Evolutionary conservation across 2,888 invertebrate species (phyloP), one percentile per base, ranked within the genome.

Genomic region (Agrochola macilenta): DNA sequence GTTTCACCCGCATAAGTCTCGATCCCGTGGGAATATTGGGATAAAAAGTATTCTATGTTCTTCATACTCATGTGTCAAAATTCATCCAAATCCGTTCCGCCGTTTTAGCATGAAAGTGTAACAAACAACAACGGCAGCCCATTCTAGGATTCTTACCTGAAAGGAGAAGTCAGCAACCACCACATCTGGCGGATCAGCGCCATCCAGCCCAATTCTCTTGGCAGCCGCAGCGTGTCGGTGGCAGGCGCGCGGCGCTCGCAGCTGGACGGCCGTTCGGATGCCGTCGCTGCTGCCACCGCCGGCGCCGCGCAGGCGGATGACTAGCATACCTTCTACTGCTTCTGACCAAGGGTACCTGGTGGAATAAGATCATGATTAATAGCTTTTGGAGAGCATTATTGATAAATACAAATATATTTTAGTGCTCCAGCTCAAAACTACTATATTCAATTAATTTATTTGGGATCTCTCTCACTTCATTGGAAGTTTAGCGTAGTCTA

Each of bases 311-410:
- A 96, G 93, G 0, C 96, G 94, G 83, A 96, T 95, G 49, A 96
- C 96, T 14, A 96, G 90, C 95, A 96, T 96, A 0, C 96, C 96
- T 81, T 96, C 96, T n/a, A 96, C 96, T n/a, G 96, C 96, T 86
- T 96, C 96, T 5, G 95, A 92, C 96, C 96, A 96, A 0, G 96
- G 96, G 74, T 96, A 96, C 74, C 96, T 96, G 86, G 9, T 8
- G 23, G 35, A 35, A 35, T 35, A 23, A 5, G 20, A 12, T 57
- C 57, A 8, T 52, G 52, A 20, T 20, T 17, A 49, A 49, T 17
- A 7, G 5, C 5, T 7, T 17, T 49, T 49, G n/a, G n/a, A n/a
- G n/a, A n/a, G n/a, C n/a, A n/a, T n/a, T n/a, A n/a, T 49, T 49
- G 17, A 49, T 49, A 17, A 49, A 49, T 49, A 49, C 5, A 49